phyloP scores from a whole-genome alignment of 30 jellyfish, hydroid and myxozoan species.

The Clytia hemisphaerica region DNA sequence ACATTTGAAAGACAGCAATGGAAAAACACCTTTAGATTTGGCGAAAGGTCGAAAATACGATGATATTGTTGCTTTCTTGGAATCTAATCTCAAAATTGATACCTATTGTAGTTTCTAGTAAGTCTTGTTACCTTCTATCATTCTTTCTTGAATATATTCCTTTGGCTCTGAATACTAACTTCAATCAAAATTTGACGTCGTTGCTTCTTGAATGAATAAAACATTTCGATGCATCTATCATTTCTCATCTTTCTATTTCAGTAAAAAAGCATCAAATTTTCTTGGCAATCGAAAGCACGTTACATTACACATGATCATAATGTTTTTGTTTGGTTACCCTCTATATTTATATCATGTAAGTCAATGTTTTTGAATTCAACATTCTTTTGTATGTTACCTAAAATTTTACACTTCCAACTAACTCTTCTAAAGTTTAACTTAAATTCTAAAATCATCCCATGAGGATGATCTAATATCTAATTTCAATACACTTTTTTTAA shows the following conservation, averaged over 20 bases:
- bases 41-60: slow-evolving; percentile 89
- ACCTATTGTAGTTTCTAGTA: slow-evolving; percentile 67
- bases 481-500: no score
- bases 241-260: slow-evolving; percentile 16
- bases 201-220: neutral
- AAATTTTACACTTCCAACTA: no score
- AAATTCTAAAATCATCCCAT: no score
- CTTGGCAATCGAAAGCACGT: slow-evolving; percentile 64
- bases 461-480: no score
- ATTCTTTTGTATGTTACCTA: no score
- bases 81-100: slow-evolving; percentile 47
- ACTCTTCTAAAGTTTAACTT: no score
- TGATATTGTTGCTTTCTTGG: slow-evolving; percentile 41
- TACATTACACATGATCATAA: slow-evolving; percentile 40
- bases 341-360: slow-evolving; percentile 83
- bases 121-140: no score
- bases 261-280: slow-evolving; percentile 44
- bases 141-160: no score
- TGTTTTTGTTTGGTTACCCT: slow-evolving; percentile 77
- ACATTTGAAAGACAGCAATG: slow-evolving; percentile 67
- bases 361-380: no score
- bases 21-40: slow-evolving; percentile 81
- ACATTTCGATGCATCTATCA: neutral
- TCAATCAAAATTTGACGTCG: neutral
- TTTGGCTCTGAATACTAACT: neutral